Conservation (phyloP, 2,888 invertebrate species). For the Ceraclea dissimilis region DNA sequence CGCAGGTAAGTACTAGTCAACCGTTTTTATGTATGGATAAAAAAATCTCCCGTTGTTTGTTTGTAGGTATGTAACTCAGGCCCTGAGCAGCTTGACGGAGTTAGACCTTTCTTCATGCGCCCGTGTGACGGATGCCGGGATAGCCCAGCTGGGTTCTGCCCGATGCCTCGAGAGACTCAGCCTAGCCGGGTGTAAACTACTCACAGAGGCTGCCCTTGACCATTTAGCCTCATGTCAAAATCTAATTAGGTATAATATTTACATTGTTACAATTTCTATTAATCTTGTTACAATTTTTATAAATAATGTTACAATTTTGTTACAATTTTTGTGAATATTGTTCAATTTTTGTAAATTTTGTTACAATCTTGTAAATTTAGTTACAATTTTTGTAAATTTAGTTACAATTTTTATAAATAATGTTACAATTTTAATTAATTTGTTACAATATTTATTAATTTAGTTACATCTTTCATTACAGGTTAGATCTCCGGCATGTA, state of each 20-base stretch:
- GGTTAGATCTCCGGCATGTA: constrained; percentile 72
- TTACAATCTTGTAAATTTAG: no score
- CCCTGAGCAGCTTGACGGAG: constrained; percentile 63
- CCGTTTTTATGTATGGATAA: no score
- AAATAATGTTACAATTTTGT: background rate
- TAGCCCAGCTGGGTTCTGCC: constrained; percentile 75
- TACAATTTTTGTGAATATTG: background rate
- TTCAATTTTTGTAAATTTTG: no score
- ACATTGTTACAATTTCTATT: background rate
- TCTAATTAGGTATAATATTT: constrained; percentile 41
- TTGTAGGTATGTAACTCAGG: constrained; percentile 65
- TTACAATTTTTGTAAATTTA: no score
- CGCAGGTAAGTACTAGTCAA: no score
- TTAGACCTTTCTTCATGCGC: constrained; percentile 82
- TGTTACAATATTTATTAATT: no score
- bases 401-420: no score
- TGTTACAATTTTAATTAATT: no score
- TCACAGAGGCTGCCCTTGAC: constrained; percentile 76
- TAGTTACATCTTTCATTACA: constrained; percentile 28
- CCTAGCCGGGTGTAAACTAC: constrained; percentile 72
- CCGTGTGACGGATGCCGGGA: constrained; percentile 82
- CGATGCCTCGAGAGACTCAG: constrained; percentile 68
- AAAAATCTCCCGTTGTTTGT: no score
- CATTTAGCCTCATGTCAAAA: constrained; percentile 71
- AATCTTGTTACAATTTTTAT: no score